Conservation (phyloP, 1,140 invertebrate species). For the Diploscapter pachys region DNA sequence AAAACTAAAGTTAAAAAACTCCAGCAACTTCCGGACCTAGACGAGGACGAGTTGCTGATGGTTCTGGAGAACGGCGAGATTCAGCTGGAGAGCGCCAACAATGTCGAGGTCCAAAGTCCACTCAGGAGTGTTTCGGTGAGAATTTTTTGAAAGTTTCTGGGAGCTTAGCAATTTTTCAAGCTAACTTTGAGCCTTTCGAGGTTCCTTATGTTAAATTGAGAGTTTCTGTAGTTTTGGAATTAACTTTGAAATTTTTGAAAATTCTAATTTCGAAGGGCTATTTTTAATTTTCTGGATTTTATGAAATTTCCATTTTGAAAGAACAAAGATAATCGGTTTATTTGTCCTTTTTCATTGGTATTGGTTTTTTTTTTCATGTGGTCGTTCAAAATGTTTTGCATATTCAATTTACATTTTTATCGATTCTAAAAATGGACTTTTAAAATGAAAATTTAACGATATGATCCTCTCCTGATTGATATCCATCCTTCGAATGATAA, state of each 20-base stretch:
- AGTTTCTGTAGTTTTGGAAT: neutral
- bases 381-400: neutral
- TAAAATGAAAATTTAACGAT: neutral
- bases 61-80: conserved; percentile 21
- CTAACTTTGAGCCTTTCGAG: neutral
- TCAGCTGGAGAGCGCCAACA: conserved; percentile 16
- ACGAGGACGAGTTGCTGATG: neutral
- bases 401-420: neutral
- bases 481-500: neutral
- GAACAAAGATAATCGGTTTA: too few species aligned
- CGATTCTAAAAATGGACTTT: neutral
- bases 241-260: too few species aligned
- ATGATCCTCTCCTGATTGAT: neutral
- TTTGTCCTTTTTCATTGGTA: neutral
- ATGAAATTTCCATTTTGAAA: conserved; percentile 6
- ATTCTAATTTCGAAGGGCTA: too few species aligned
- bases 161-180: neutral
- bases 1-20: too few species aligned
- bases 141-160: neutral
- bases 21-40: too few species aligned
- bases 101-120: conserved; percentile 22
- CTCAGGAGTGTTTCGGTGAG: conserved; percentile 25
- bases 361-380: neutral
- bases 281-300: neutral
- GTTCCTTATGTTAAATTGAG: neutral